A percentile compares a stretch with the other conserved stretches of the same genome.
These are phyloP conservation scores for Myotis yumanensis DNA, from an alignment of 2,113 vertebrate genomes.

Conservation along the genomic window DNA sequence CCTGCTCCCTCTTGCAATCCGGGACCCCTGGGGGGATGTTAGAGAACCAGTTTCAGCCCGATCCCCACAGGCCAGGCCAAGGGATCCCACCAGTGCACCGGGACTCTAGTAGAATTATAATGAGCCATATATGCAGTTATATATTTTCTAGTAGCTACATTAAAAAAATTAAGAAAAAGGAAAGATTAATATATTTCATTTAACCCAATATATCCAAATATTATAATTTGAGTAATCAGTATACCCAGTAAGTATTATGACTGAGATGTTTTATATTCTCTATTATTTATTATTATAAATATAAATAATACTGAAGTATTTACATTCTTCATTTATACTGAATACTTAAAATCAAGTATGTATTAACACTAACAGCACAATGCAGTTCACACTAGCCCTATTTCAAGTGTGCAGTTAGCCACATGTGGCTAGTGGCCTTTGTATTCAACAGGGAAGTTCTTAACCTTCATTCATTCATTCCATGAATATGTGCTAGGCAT, in stretches of 20 bases:
- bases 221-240: slow-evolving; percentile 33
- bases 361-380: not conserved
- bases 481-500: not conserved
- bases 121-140: not conserved
- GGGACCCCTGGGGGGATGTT: too few species aligned
- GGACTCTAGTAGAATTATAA: not conserved
- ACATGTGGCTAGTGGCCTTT: not conserved
- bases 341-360: slow-evolving; percentile 24
- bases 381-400: not conserved
- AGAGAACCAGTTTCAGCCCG: too few species aligned
- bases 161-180: not conserved
- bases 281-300: not conserved
- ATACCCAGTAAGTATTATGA: not conserved
- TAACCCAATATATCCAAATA: slow-evolving; percentile 26
- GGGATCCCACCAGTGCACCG: too few species aligned
- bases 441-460: not conserved
- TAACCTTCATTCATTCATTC: not conserved
- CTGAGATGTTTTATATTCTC: not conserved
- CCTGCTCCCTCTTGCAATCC: too few species aligned
- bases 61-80: too few species aligned
- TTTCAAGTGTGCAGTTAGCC: not conserved
- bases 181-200: slow-evolving; percentile 20
- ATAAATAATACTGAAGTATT: not conserved
- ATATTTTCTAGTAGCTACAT: not conserved
- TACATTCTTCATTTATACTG: not conserved